Base-by-base conservation (phyloP, 2,113 vertebrate species). In the Dipodomys merriami region DNA sequence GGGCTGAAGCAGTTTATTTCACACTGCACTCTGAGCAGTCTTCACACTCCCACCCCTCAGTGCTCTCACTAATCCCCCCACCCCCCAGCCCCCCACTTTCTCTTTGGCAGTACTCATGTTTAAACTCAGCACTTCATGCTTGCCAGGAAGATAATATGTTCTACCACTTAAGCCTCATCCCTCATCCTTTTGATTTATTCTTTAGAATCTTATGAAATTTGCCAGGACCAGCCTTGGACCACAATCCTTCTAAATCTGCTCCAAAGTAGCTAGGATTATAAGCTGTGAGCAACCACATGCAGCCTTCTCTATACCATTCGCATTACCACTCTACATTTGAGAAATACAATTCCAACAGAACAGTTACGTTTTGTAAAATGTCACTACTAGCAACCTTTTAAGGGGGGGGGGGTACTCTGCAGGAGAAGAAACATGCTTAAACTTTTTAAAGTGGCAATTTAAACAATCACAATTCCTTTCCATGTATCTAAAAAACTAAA, bases 361-460 rank as follows among this genome's bases (percentile, higher is more conserved):
- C 65, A 80, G 15, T 78, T 78, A 82, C 77, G 30, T 78, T 93
- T 85, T 88, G 62, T 3, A 94, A 62, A 53, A 18, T 57, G 16
- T 57, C 23, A 53, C n/a, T 89, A 44, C 22, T 49, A 83, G 60
- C 39, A 73, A 88, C 33, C 12, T 86, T 96, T 92, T 95, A 39
- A 91, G 39, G 60, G 10, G 30, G 39, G 60, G 13, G 25, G 39
- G 8, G 2, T 15, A 79, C 25, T 76, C 76, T 39, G 6, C 57
- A 84, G 81, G 29, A 69, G 85, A 91, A 67, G 25, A 93, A 86
- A 81, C 10, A 91, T 57, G 44, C 78, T 87, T 77, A 95, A 86
- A 76, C 83, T 39, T 39, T 39, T 39, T 39, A 78, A 91, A 77
- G n/a, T 62, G 39, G 16, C 49, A 77, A 91, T 72, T 65, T 88